Percentiles rank a stretch among this genome's conserved stretches.
Evolutionary conservation across 1,140 invertebrate species (phyloP).

Genomic region (Oedothorax gibbosus): DNA sequence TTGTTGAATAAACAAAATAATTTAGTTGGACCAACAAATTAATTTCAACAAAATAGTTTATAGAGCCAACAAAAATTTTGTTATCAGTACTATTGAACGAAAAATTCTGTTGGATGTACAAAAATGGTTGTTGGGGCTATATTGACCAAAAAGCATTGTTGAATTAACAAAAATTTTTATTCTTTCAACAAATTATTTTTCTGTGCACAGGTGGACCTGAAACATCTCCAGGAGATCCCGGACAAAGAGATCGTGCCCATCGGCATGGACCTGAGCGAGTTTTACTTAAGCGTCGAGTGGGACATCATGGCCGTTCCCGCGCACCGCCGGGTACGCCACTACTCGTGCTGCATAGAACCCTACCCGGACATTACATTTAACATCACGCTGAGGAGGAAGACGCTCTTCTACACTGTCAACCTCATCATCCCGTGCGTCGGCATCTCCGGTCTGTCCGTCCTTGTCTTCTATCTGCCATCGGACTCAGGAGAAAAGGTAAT

Average conservation of each 20-base stretch:
- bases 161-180: too few species aligned
- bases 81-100: too few species aligned
- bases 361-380: slow-evolving; percentile 93
- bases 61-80: too few species aligned
- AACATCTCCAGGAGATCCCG: slow-evolving; percentile 84
- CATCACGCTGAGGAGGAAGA: slow-evolving; percentile 96
- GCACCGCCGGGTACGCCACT: slow-evolving; percentile 87
- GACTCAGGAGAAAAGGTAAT: slow-evolving; percentile 99
- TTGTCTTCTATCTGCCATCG: slow-evolving; percentile 98
- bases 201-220: slow-evolving; percentile 88
- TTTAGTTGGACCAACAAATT: too few species aligned
- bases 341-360: slow-evolving; percentile 80
- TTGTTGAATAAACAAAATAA: too few species aligned
- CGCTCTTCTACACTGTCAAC: slow-evolving; percentile 96
- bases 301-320: slow-evolving; percentile 92
- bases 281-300: slow-evolving; percentile 98
- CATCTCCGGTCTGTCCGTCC: slow-evolving; percentile 96
- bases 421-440: slow-evolving; percentile 97
- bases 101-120: too few species aligned
- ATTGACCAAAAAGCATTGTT: too few species aligned
- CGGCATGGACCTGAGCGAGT: slow-evolving; percentile 92
- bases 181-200: too few species aligned
- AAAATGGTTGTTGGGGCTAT: too few species aligned
- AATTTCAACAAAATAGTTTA: too few species aligned
- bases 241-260: slow-evolving; percentile 79